Percentiles rank a stretch among this genome's conserved stretches.
phyloP scores from a whole-genome alignment of 2,113 vertebrate genomes.

The Spizaetus ornatus region DNA sequence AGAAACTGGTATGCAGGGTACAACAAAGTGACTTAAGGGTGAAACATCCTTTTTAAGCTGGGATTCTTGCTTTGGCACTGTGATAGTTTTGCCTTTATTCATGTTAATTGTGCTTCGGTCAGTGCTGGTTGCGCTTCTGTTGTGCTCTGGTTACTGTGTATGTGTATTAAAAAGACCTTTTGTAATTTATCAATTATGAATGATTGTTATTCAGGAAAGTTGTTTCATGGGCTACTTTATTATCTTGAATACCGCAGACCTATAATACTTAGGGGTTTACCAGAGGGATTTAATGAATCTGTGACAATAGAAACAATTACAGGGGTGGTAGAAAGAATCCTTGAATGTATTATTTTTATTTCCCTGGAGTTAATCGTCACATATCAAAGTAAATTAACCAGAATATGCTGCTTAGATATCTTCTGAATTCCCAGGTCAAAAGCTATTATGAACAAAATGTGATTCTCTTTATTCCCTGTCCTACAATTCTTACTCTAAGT shows the following conservation, averaged over 20 bases:
- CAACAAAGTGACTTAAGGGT: not conserved
- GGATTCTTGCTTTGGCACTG: not conserved
- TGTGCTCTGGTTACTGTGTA: not conserved
- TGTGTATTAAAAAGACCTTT: not conserved
- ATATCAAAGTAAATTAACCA: conserved; percentile 60
- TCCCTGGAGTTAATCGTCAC: conserved; percentile 49
- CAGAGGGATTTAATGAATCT: conserved; percentile 20
- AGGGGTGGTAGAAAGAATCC: not conserved
- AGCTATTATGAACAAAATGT: conserved; percentile 41
- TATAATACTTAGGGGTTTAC: not conserved
- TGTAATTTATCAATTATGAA: not conserved
- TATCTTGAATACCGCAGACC: not conserved
- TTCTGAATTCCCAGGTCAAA: conserved; percentile 38
- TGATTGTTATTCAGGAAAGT: not conserved
- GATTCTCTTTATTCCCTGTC: conserved; percentile 4
- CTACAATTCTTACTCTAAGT: not conserved
- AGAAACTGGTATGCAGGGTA: not conserved
- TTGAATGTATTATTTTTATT: conserved; percentile 62
- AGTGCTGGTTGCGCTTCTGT: not conserved
- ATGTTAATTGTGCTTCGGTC: not conserved
- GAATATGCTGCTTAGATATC: conserved; percentile 13
- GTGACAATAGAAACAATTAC: conserved; percentile 54
- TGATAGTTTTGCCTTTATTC: not conserved
- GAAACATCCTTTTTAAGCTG: not conserved
- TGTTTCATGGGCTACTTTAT: conserved; percentile 29